Conservation (phyloP, 2,888 invertebrate species). For the Cepaea hortensis region DNA sequence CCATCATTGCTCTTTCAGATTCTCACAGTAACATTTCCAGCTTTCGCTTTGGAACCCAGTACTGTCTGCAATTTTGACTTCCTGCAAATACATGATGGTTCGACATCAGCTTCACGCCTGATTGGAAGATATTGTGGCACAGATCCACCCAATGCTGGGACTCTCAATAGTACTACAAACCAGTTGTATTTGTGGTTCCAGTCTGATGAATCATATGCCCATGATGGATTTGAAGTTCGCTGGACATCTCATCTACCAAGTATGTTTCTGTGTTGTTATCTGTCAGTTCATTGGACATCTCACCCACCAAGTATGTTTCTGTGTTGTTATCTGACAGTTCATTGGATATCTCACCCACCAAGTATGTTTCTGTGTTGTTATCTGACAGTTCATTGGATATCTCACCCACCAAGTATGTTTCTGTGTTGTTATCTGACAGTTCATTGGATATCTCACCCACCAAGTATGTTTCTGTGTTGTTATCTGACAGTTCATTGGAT, state of each 20-base stretch:
- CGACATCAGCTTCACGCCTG: slow-evolving; percentile 82
- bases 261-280: too few species aligned
- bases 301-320: too few species aligned
- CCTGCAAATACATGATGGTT: slow-evolving; percentile 90
- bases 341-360: too few species aligned
- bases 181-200: slow-evolving; percentile 87
- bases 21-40: slow-evolving; percentile 86
- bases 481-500: slow-evolving; percentile 83
- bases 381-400: too few species aligned
- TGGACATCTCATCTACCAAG: too few species aligned
- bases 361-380: too few species aligned
- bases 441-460: too few species aligned
- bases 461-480: too few species aligned
- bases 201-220: slow-evolving; percentile 82
- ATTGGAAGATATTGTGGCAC: slow-evolving; percentile 87
- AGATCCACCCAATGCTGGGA: slow-evolving; percentile 83
- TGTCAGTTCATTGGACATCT: too few species aligned
- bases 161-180: slow-evolving; percentile 87
- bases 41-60: slow-evolving; percentile 84
- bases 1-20: slow-evolving; percentile 78
- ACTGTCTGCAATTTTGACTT: slow-evolving; percentile 77
- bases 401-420: too few species aligned
- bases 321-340: too few species aligned
- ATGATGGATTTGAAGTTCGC: slow-evolving; percentile 84
- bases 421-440: too few species aligned